Conservation (phyloP, 1,140 invertebrate genomes). For the Mya arenaria region DNA sequence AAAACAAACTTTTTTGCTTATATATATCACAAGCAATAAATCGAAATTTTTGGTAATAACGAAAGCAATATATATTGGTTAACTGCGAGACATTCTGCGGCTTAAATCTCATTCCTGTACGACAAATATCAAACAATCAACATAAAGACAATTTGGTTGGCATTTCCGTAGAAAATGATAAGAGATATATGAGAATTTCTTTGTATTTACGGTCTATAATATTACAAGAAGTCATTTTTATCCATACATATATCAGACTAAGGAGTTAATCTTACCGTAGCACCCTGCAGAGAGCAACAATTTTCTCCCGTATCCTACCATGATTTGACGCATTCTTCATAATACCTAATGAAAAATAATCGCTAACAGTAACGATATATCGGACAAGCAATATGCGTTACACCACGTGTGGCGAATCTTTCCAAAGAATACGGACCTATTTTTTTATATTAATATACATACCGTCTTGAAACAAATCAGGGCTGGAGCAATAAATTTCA, state of each 20-base stretch:
- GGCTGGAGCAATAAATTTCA: constrained; percentile 31
- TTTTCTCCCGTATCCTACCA: background rate
- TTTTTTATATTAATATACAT: background rate
- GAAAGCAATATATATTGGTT: background rate
- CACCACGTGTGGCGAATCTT: background rate
- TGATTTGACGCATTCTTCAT: background rate
- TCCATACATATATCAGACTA: constrained; percentile 16
- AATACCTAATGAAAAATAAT: constrained; percentile 48
- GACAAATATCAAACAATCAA: background rate
- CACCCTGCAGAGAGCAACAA: constrained; percentile 44
- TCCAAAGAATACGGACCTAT: no score
- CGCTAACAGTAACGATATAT: background rate
- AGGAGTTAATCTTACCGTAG: constrained; percentile 16
- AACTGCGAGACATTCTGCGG: background rate
- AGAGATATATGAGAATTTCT: no score
- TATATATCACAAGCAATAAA: background rate
- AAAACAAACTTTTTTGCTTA: no score
- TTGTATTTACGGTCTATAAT: constrained; percentile 15
- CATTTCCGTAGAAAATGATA: no score
- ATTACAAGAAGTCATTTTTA: constrained; percentile 19
- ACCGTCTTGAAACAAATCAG: background rate
- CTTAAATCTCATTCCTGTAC: background rate
- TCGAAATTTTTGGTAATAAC: background rate
- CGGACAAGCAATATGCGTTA: constrained; percentile 25
- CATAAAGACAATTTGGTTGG: background rate